Base-by-base conservation (phyloP, 2,888 invertebrate species). In the Caenorhabditis imperialis region DNA sequence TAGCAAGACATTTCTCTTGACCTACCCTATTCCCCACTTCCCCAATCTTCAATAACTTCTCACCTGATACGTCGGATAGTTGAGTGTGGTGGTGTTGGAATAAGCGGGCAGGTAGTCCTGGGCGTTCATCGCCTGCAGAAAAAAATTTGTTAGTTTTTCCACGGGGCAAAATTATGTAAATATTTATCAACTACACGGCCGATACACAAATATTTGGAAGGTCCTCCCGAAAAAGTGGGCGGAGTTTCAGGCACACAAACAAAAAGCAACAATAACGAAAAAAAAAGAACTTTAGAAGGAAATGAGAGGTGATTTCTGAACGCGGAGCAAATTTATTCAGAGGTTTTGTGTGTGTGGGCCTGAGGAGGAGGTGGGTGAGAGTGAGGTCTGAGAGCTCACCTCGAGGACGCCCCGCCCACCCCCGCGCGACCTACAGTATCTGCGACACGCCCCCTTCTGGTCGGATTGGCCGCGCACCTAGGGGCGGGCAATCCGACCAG, bases 51-150 rank as follows among this genome's bases (percentile, higher is more conserved):
- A 48, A 16, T 3, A 30, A 50, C 16, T 6, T 18, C 40, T 33
- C 23, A 72, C 71, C 72, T 72, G 74, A 77, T 77, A 77, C 30
- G 54, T 2, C 33, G 47, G 61, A 42, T 78, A 75, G 51, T 61
- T 61, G 38, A 75, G 54, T 12, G 70, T 35, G 18, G 57, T 30
- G 8, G 72, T 47, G 38, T 67, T 69, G 3, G 79, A 65, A 50
- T 82, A 82, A 44, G 80, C 53, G n/a, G 82, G 80, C 50, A 81
- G 48, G 40, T 79, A 80, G 72, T 79, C 77, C 51, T 78, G 78
- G 18, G 75, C 57, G 53, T 76, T 75, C 81, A 82, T 80, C 30
- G 62, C 75, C 79, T 81, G 70, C 22, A 65, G 58, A 25, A 42
- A 58, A n/a, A n/a, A 20, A 45, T 23, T 44, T 44, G 10, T 48